Evolutionary conservation across 2,113 vertebrate species (phyloP), one percentile per base, ranked within the genome.

Genomic region (Syrmaticus mikado): DNA sequence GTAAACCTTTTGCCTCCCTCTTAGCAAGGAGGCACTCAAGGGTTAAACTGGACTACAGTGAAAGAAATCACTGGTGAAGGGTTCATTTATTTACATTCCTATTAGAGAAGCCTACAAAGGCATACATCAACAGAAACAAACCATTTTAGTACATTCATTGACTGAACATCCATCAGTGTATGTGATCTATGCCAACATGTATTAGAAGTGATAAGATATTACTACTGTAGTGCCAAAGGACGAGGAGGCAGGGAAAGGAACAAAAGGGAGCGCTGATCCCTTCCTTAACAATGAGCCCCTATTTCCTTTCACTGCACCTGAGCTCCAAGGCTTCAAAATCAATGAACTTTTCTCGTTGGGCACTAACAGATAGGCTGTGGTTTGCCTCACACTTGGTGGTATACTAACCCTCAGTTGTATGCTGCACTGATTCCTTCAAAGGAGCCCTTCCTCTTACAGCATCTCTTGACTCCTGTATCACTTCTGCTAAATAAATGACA

Each of bases 141-240:
- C 85, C 77, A 73, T 95, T 96, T 90, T 78, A 90, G 84, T 95
- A 73, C 82, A 36, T 78, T 79, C 94, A 93, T 83, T 93, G 84
- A 85, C 91, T 66, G 82, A 95, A 89, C 83, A 97, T 97, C 96
- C 95, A 96, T 97, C 97, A 97, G 92, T 97, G 84, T 88, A 86
- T 20, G 19, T 11, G 70, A 94, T 48, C 90, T 93, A 80, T 94
- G 97, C 96, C 97, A 98, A 88, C 90, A 90, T 58, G 93, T 97
- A 96, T 98, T 91, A 87, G 95, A 95, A 97, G 79, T 94, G 97
- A 98, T 97, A 97, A 98, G 98, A 97, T 89, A 97, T 96, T 94
- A 97, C 97, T 98, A 97, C 89, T 93, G 86, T 53, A 90, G 79
- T 97, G 95, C 97, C 94, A 97, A 96, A 91, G 84, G 90, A 95